Evolutionary conservation across 2,888 invertebrate species (phyloP), one percentile per base, ranked within the genome.

Genomic region (Limnephilus marmoratus): DNA sequence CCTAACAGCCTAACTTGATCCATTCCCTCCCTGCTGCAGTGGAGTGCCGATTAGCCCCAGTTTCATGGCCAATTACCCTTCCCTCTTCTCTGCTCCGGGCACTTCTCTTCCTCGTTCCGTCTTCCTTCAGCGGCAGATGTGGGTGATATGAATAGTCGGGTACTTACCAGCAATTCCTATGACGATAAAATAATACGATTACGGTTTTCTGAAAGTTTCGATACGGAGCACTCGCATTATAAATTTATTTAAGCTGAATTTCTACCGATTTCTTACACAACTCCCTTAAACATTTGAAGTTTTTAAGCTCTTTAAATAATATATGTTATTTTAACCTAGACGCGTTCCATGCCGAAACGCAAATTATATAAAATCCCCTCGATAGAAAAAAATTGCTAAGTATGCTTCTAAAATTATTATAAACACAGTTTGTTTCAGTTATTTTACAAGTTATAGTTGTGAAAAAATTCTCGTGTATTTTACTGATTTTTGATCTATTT

Each of bases 81-180:
- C 68, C 68, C 68, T n/a, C 18, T 68, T 68, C 24, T 68, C 24
- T 24, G 24, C 31, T 83, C 37, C 83, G 24, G 83, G 83, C 9
- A 68, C 68, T 83, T 37, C 83, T 5, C 82, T 83, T 41, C 34
- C 37, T 83, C 83, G 18, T 34, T 37, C 37, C 37, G 37, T 83
- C 83, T 83, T 83, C 83, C 37, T 37, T 83, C 83, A 83, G 37
- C 24, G 37, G 83, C 83, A 83, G 83, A 83, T 83, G 83, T 34
- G 34, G 83, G 37, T 24, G 83, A 37, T 37, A 83, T 34, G 15
- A 83, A 68, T n/a, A n/a, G 68, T 68, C 68, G 24, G 24, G 68
- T 68, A 68, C 68, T 68, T 68, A 68, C 2, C 18, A 18, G 18
- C 24, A 9, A 68, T n/a, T 68, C 1, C 24, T 24, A 5, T 9